Percentiles rank a stretch among this genome's conserved stretches.
Conservation (phyloP, 2,888 invertebrate species). For the Cephus pulcher region DNA sequence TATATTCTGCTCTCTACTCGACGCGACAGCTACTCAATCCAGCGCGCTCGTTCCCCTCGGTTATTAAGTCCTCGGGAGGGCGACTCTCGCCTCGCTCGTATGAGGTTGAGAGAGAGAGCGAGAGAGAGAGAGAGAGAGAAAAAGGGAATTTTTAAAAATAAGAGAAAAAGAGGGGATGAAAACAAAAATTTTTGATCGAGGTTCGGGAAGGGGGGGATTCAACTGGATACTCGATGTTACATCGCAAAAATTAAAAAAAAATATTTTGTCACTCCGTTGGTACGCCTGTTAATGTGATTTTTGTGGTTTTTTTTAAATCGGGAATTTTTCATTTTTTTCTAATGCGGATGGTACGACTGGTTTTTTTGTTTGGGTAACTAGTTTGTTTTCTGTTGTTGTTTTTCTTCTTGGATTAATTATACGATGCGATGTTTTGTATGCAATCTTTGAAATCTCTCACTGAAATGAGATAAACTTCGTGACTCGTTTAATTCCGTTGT, state of each 20-base stretch:
- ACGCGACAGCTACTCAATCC: conserved; percentile 29
- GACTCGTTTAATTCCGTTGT: not conserved
- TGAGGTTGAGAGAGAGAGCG: not conserved
- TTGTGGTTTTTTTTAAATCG: not conserved
- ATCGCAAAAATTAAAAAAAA: too few species aligned
- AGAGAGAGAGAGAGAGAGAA: not conserved
- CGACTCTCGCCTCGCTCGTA: not conserved
- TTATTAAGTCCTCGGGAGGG: conserved; percentile 36
- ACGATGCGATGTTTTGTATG: not conserved
- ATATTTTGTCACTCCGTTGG: not conserved
- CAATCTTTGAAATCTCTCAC: not conserved
- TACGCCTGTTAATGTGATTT: conserved; percentile 12
- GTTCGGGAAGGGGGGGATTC: not conserved
- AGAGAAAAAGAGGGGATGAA: conserved; percentile 4
- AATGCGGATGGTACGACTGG: not conserved
- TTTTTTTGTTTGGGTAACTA: not conserved
- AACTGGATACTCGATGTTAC: too few species aligned
- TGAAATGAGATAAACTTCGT: not conserved
- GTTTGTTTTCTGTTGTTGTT: not conserved
- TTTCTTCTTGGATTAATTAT: not conserved
- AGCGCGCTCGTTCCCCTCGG: conserved; percentile 23
- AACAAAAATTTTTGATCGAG: conserved; percentile 3
- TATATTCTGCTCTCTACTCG: conserved; percentile 5
- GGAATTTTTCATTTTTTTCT: not conserved
- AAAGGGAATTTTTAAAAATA: not conserved